These are phyloP conservation scores for Anagyrus pseudococci DNA, from an alignment of 2,888 invertebrate species.

Conservation along the genomic window DNA sequence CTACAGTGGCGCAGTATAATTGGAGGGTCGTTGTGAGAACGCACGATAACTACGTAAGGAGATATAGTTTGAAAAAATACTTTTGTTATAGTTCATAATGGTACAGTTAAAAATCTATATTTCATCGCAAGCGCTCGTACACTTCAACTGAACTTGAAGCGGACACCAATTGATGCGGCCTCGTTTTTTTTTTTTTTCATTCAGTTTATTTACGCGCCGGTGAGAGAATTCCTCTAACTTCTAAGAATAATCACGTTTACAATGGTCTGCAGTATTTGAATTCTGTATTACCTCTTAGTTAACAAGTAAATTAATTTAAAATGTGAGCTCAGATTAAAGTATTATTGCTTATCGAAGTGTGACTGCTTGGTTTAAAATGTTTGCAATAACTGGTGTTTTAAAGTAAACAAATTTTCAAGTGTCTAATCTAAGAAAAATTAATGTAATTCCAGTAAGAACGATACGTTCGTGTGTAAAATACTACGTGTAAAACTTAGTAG, in stretches of 20 bases:
- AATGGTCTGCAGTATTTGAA: slow-evolving; percentile 15
- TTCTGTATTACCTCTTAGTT: neutral
- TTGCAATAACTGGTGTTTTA: too few species aligned
- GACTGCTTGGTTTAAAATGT: too few species aligned
- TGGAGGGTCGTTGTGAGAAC: slow-evolving; percentile 10
- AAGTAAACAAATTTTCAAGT: too few species aligned
- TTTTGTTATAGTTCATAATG: slow-evolving; percentile 13
- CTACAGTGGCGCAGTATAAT: slow-evolving; percentile 12
- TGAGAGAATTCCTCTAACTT: slow-evolving; percentile 12
- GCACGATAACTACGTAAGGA: slow-evolving; percentile 1
- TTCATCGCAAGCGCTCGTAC: slow-evolving; percentile 52
- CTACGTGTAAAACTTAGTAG: too few species aligned
- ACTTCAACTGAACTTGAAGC: slow-evolving; percentile 53
- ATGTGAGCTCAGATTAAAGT: too few species aligned
- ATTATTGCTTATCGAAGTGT: too few species aligned
- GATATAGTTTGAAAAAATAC: slow-evolving; percentile 27
- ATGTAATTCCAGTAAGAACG: too few species aligned
- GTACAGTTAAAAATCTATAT: slow-evolving; percentile 27
- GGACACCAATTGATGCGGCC: slow-evolving; percentile 56
- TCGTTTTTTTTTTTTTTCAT: slow-evolving; percentile 31
- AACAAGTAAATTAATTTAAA: too few species aligned
- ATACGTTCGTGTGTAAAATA: too few species aligned
- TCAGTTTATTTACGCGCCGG: neutral
- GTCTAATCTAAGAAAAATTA: too few species aligned
- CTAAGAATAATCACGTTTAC: slow-evolving; percentile 11